A percentile compares a stretch with the other conserved stretches of the same genome.
These are phyloP conservation scores for Lynx canadensis DNA, from an alignment of 2,113 vertebrate species.

Conservation along the genomic window DNA sequence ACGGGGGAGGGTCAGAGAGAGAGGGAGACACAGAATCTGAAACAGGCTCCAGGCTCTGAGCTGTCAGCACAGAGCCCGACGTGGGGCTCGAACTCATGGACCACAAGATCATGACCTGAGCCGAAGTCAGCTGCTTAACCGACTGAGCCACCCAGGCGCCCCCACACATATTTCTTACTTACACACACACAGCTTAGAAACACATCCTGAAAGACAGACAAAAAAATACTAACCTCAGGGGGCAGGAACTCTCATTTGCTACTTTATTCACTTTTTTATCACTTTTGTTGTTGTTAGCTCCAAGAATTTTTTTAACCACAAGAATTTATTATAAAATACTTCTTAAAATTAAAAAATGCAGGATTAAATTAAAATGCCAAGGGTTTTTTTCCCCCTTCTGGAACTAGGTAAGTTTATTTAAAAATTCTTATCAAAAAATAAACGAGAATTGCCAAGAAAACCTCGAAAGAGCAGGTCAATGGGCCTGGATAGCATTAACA, in stretches of 20 bases:
- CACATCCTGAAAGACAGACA: background rate
- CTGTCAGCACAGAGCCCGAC: no score
- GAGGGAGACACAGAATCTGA: no score
- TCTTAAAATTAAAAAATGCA: background rate
- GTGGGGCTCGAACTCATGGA: no score
- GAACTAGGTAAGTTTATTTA: background rate
- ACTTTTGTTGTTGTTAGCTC: background rate
- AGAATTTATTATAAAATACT: background rate
- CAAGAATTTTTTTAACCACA: background rate
- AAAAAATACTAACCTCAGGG: background rate
- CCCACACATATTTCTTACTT: background rate
- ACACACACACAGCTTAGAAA: background rate
- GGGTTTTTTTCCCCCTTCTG: background rate
- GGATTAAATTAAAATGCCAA: background rate
- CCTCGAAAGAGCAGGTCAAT: background rate
- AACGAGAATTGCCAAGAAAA: background rate
- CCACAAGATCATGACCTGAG: no score
- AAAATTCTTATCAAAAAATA: background rate
- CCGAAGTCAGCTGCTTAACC: no score
- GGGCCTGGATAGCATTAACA: background rate
- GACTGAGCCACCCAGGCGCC: no score
- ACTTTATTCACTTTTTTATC: conserved; percentile 17
- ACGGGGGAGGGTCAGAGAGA: no score
- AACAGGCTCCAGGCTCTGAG: no score
- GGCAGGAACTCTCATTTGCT: background rate